These are phyloP conservation scores for Pollenia labialis DNA, from an alignment of 2,888 invertebrate species.

Conservation along the genomic window DNA sequence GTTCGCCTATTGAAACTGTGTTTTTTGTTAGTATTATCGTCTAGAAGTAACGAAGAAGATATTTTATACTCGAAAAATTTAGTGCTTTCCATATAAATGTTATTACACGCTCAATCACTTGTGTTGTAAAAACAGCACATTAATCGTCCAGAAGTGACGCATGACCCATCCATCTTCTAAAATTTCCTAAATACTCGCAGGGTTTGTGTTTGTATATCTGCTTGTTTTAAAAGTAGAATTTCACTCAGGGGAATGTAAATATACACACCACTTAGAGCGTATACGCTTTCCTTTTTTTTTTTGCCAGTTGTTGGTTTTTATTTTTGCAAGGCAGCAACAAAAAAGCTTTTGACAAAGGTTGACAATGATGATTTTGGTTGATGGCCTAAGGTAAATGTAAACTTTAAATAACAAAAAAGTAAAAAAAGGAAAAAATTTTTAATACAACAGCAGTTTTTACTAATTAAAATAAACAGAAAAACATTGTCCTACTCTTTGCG, in stretches of 20 bases:
- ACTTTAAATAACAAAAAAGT: slow-evolving; percentile 67
- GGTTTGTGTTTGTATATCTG: not conserved
- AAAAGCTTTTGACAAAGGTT: slow-evolving; percentile 80
- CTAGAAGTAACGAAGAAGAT: no score
- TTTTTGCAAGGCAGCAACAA: slow-evolving; percentile 74
- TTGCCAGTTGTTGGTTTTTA: slow-evolving; percentile 78
- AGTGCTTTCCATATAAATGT: no score
- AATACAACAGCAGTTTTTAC: slow-evolving; percentile 67
- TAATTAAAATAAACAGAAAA: slow-evolving; percentile 74
- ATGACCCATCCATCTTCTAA: no score
- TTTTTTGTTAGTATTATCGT: no score
- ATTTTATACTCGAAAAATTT: no score
- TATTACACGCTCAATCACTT: no score
- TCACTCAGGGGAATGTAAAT: slow-evolving; percentile 66
- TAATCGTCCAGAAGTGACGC: no score
- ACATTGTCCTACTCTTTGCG: slow-evolving; percentile 64
- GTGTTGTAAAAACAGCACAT: no score
- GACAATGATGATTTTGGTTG: slow-evolving; percentile 73
- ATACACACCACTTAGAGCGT: slow-evolving; percentile 38
- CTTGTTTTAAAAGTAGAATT: slow-evolving; percentile 52
- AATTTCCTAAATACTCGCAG: no score
- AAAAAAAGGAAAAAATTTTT: slow-evolving; percentile 15
- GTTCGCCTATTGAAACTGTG: no score
- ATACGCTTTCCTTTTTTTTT: slow-evolving; percentile 38
- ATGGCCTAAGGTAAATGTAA: slow-evolving; percentile 71